Evolutionary conservation across 2,113 vertebrate genomes (phyloP).

Genomic region (Pseudorhombus dupliciocellatus): DNA sequence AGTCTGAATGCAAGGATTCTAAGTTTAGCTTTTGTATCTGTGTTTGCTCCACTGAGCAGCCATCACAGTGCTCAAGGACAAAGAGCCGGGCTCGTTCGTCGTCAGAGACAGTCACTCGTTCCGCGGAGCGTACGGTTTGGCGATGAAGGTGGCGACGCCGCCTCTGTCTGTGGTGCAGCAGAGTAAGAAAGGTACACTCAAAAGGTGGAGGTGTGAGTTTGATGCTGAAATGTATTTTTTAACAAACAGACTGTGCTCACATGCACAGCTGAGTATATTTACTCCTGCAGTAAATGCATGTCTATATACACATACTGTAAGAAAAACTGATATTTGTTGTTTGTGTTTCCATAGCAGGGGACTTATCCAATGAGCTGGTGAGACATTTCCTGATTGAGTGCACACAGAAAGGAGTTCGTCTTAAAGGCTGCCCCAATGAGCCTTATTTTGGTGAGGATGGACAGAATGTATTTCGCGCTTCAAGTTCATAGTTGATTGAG

Average conservation of each 20-base stretch:
- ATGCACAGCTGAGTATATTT: too few species aligned
- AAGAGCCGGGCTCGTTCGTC: slow-evolving; percentile 91
- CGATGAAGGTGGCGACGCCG: slow-evolving; percentile 94
- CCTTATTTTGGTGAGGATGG: slow-evolving; percentile 91
- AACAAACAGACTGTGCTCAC: too few species aligned
- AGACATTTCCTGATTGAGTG: slow-evolving; percentile 97
- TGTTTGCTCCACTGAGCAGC: slow-evolving; percentile 76
- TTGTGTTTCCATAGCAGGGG: slow-evolving; percentile 77
- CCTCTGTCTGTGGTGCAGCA: slow-evolving; percentile 89
- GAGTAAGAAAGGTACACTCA: slow-evolving; percentile 85
- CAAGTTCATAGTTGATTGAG: too few species aligned
- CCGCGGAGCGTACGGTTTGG: slow-evolving; percentile 92
- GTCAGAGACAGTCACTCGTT: slow-evolving; percentile 97
- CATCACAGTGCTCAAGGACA: slow-evolving; percentile 91
- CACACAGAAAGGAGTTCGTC: slow-evolving; percentile 91
- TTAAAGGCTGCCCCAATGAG: slow-evolving; percentile 95
- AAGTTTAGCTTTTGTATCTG: slow-evolving; percentile 43
- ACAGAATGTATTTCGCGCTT: background rate
- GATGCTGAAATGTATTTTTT: too few species aligned
- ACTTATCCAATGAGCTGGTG: slow-evolving; percentile 92
- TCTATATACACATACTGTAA: too few species aligned
- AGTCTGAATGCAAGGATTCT: slow-evolving; percentile 14
- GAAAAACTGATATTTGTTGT: background rate
- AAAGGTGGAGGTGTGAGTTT: too few species aligned
- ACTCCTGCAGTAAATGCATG: too few species aligned